Conservation (phyloP, 2,888 invertebrate genomes). For the Julus scanicus region DNA sequence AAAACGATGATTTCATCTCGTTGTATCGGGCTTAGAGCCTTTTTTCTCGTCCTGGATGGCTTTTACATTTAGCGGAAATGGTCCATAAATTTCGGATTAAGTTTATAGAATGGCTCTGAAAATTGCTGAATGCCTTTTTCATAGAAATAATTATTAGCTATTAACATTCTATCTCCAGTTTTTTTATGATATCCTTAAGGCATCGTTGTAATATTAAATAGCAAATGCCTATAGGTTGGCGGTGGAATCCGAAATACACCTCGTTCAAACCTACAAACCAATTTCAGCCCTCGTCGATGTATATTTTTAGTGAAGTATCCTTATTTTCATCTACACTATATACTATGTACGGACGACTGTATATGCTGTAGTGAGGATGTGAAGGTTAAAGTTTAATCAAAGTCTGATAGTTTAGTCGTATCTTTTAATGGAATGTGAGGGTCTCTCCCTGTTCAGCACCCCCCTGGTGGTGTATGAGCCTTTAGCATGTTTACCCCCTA, state of each 20-base stretch:
- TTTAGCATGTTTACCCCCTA: too few species aligned
- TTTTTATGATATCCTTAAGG: background rate
- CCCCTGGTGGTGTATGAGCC: too few species aligned
- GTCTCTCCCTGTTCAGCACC: too few species aligned
- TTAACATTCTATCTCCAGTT: background rate
- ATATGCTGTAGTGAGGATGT: too few species aligned
- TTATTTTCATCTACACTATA: background rate
- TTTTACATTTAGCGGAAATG: conserved; percentile 34
- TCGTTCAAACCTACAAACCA: background rate
- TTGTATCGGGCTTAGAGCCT: background rate
- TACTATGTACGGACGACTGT: too few species aligned
- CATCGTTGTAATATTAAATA: background rate
- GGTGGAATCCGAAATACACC: background rate
- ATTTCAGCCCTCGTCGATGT: too few species aligned
- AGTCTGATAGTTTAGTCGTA: too few species aligned
- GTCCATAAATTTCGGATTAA: conserved; percentile 32
- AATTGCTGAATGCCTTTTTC: conserved; percentile 1
- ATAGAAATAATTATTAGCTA: conserved; percentile 21
- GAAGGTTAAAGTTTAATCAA: too few species aligned
- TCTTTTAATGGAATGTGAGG: too few species aligned
- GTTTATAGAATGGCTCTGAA: background rate
- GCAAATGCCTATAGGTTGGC: background rate
- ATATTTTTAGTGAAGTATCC: background rate
- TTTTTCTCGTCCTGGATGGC: conserved; percentile 37
- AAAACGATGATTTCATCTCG: conserved; percentile 16